Evolutionary conservation across 2,113 vertebrate genomes (phyloP), one percentile per base, ranked within the genome.

Genomic region (Microcebus griseorufus): DNA sequence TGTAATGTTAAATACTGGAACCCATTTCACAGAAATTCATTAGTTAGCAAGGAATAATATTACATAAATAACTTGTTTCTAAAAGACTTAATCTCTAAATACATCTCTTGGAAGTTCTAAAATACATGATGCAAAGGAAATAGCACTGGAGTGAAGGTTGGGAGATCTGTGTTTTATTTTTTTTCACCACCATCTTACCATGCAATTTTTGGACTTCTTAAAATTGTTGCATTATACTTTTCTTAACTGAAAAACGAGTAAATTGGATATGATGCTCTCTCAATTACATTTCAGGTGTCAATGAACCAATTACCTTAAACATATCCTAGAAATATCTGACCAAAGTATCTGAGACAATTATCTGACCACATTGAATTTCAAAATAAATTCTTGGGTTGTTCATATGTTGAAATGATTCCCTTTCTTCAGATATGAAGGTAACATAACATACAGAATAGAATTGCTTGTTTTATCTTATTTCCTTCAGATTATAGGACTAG

Each of bases 261-360:
- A 83, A 3, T 65, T 89, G 8, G 22, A 81, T 5, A 17, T 65
- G 34, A 73, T 29, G 5, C 62, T 60, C 79, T 95, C 60, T 86
- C 55, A 93, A 62, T 80, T 75, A 53, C 37, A 39, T 70, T 87
- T 64, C n/a, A 69, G 12, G 88, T 89, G 9, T 94, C 16, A 79
- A 3, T 67, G 37, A 95, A 5, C 5, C n/a, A 75, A 55, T 20
- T 25, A 81, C 25, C 32, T 88, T 90, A 51, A 93, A 82, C 76
- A 78, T 13, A 93, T 20, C 70, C 25, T 51, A 83, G 69, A 82
- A 86, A 84, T 75, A 82, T 11, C 25, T 93, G 42, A 84, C 45
- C 65, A 93, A 88, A 95, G 88, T 48, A 94, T 45, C 37, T 53
- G 32, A 87, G 51, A 78, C 58, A 84, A 85, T 69, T 45, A 70